Evolutionary conservation across 2,888 invertebrate species (phyloP).

Genomic region (Leucophora obtusa): DNA sequence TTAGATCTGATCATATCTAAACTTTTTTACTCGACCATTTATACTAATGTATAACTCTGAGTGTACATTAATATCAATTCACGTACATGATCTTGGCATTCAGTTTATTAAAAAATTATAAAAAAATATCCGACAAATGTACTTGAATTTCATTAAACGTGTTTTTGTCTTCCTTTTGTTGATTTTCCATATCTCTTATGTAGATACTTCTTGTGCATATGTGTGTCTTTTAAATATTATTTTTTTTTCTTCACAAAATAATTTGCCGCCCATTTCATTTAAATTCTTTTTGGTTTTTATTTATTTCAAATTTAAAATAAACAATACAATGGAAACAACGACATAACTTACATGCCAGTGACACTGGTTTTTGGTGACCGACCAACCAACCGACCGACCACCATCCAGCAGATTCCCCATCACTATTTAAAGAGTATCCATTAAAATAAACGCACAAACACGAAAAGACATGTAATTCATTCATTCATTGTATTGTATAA

Average conservation of each 20-base stretch:
- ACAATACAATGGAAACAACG: conserved; percentile 22
- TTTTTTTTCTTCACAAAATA: conserved; percentile 17
- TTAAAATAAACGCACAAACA: background rate
- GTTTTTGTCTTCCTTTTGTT: conserved; percentile 23
- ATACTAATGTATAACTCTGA: no score
- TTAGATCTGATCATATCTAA: no score
- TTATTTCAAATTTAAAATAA: conserved; percentile 22
- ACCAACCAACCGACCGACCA: no score
- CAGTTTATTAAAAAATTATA: conserved; percentile 6
- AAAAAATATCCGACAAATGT: conserved; percentile 30
- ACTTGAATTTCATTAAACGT: conserved; percentile 43
- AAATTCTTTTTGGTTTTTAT: conserved; percentile 13
- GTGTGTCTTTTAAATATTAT: conserved; percentile 6
- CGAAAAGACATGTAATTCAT: background rate
- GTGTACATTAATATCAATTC: no score
- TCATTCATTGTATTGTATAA: background rate
- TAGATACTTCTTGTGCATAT: conserved; percentile 6
- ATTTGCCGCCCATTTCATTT: conserved; percentile 44
- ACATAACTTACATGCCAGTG: conserved; percentile 16
- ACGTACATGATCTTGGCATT: conserved; percentile 23
- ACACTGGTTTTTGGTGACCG: background rate
- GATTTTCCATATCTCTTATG: conserved; percentile 21
- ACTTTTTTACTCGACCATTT: no score
- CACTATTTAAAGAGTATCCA: background rate
- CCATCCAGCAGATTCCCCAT: background rate